These are phyloP conservation scores for Plebejus melissa DNA, from an alignment of 2,888 invertebrate species.

Conservation along the genomic window DNA sequence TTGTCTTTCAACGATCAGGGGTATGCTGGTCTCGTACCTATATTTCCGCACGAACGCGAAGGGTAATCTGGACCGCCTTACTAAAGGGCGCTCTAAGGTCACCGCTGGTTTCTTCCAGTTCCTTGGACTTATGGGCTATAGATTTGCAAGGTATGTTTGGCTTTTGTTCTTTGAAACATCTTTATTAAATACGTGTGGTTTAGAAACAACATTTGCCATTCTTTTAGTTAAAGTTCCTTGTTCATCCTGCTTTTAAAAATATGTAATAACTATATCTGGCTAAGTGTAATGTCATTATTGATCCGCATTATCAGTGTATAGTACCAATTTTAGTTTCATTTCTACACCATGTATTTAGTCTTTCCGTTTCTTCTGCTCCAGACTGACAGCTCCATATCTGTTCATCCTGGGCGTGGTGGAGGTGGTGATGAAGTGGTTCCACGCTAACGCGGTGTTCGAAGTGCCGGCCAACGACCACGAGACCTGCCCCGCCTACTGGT, in stretches of 20 bases:
- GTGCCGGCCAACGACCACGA: constrained; percentile 89
- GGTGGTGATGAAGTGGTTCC: constrained; percentile 92
- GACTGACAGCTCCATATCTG: constrained; percentile 89
- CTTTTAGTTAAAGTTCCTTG: too few relatives aligned
- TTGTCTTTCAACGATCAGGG: constrained; percentile 66
- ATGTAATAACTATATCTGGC: not conserved
- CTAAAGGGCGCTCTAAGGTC: constrained; percentile 81
- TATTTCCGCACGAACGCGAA: constrained; percentile 89
- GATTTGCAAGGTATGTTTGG: constrained; percentile 84
- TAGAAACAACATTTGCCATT: too few relatives aligned
- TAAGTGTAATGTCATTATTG: too few relatives aligned
- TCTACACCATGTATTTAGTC: not conserved
- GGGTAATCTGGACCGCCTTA: constrained; percentile 83
- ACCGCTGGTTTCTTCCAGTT: constrained; percentile 84
- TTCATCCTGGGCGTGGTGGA: constrained; percentile 91
- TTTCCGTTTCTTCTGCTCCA: constrained; percentile 44
- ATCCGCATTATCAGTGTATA: too few relatives aligned
- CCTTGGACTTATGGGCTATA: constrained; percentile 85
- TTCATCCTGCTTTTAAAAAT: too few relatives aligned
- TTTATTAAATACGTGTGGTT: not conserved
- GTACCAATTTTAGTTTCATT: not conserved
- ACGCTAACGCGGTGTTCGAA: constrained; percentile 89
- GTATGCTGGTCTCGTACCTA: constrained; percentile 89
- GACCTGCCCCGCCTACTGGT: constrained; percentile 92
- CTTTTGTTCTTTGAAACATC: not conserved